These are phyloP conservation scores for Trilocha varians DNA, from an alignment of 2,888 invertebrate species.

Conservation along the genomic window DNA sequence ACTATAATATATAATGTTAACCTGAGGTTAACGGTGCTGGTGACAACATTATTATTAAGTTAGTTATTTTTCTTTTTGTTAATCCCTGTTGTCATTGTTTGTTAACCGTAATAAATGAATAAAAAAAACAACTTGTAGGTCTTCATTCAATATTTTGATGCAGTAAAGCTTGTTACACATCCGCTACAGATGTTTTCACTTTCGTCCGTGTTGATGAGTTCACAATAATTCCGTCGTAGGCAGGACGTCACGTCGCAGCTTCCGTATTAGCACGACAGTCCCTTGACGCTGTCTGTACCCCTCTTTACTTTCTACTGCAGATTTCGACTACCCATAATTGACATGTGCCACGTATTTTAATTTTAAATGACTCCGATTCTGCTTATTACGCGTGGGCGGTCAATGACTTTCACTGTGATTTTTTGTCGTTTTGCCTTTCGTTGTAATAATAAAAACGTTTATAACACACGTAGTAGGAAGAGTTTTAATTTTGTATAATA, in stretches of 20 bases:
- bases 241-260: slow-evolving; percentile 56
- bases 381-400: slow-evolving; percentile 26
- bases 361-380: slow-evolving; percentile 29
- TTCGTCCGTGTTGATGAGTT: slow-evolving; percentile 51
- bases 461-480: slow-evolving; percentile 3
- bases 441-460: background rate
- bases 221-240: slow-evolving; percentile 49
- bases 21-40: no score
- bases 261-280: slow-evolving; percentile 40
- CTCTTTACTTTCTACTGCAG: slow-evolving; percentile 36
- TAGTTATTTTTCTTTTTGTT: no score
- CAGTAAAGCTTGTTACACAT: no score
- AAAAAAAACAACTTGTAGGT: no score
- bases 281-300: slow-evolving; percentile 28
- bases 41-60: no score
- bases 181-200: slow-evolving; percentile 52
- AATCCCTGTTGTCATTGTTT: no score
- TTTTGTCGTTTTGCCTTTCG: slow-evolving; percentile 9
- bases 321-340: slow-evolving; percentile 19
- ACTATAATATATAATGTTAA: no score
- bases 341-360: slow-evolving; percentile 29
- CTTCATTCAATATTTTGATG: no score
- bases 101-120: no score
- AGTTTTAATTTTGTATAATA: slow-evolving; percentile 3
- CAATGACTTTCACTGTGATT: slow-evolving; percentile 31